Evolutionary conservation across 2,113 vertebrate species (phyloP), one percentile per base, ranked within the genome.

Genomic region (Nothobranchius kuhntae): DNA sequence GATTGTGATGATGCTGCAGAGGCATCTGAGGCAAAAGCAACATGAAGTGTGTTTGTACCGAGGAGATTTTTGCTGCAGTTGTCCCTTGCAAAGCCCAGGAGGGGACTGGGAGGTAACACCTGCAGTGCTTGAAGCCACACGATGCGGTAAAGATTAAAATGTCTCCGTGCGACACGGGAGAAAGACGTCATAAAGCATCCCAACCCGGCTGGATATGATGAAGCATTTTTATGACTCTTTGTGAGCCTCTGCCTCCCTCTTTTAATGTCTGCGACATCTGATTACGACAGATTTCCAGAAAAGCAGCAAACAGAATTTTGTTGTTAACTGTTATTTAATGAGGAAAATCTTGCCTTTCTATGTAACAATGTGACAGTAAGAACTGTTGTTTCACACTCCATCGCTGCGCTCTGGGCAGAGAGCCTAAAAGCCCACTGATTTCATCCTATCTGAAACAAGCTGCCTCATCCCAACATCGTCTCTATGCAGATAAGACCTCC

Each of bases 381-480:
- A 61, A 63, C 44, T 69, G 17, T 24, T 69, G 65, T 74, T 74
- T 66, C 65, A 40, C 71, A 75, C 35, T 69, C 26, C 42, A 36
- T 46, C 44, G 73, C 68, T 78, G 62, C 76, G 59, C 30, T 77
- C 74, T 30, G 47, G 63, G 79, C 84, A 74, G 14, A 60, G 21
- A 42, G 71, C 69, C 67, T 72, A 86, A 85, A 73, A 82, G 61
- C 70, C 56, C 63, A 75, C 62, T 61, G 60, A 73, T 61, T 81
- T 59, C n/a, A 83, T 80, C 78, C 59, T 50, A 61, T 64, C 57
- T 66, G 73, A 83, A 82, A 81, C 66, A 62, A 71, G 86, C 84
- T 60, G 73, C 36, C n/a, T 71, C 77, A 71, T 62, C 56, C 48
- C 53, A 70, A 75, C 36, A 50, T 13, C n/a, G 68, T 82, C 66